These are phyloP conservation scores for Uropsilus gracilis DNA, from an alignment of 2,113 vertebrate genomes.

Conservation along the genomic window DNA sequence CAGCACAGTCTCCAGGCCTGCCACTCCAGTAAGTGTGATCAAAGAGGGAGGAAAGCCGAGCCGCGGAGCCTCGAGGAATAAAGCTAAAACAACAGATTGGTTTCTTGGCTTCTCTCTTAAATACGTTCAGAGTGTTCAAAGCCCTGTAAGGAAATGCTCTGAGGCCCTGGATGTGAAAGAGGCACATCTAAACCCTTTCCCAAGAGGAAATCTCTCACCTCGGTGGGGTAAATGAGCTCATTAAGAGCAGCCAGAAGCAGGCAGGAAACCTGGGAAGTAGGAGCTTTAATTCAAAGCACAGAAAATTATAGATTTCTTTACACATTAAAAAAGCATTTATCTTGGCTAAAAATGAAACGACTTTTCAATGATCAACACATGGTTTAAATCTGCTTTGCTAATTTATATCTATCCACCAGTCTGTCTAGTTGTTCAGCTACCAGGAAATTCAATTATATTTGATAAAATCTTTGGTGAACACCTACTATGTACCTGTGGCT, in stretches of 20 bases:
- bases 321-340: slow-evolving; percentile 83
- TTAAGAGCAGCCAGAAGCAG: slow-evolving; percentile 77
- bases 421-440: slow-evolving; percentile 68
- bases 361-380: slow-evolving; percentile 79
- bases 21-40: slow-evolving; percentile 74
- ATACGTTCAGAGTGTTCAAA: slow-evolving; percentile 77
- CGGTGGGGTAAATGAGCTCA: slow-evolving; percentile 80
- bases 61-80: slow-evolving; percentile 72
- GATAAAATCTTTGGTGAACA: slow-evolving; percentile 50
- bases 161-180: slow-evolving; percentile 77
- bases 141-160: slow-evolving; percentile 78
- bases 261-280: slow-evolving; percentile 79
- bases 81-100: slow-evolving; percentile 82
- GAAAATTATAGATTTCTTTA: slow-evolving; percentile 83
- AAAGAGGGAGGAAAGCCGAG: slow-evolving; percentile 74
- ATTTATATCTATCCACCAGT: slow-evolving; percentile 76
- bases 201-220: slow-evolving; percentile 81
- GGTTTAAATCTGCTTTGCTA: slow-evolving; percentile 79
- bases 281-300: slow-evolving; percentile 79
- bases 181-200: slow-evolving; percentile 76
- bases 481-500: slow-evolving; percentile 67
- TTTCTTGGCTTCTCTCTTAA: slow-evolving; percentile 81
- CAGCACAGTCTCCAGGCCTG: slow-evolving; percentile 67
- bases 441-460: slow-evolving; percentile 72
- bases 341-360: slow-evolving; percentile 82